phyloP scores from a whole-genome alignment of 2,888 invertebrate genomes.

The Cryptocephalus moraei region DNA sequence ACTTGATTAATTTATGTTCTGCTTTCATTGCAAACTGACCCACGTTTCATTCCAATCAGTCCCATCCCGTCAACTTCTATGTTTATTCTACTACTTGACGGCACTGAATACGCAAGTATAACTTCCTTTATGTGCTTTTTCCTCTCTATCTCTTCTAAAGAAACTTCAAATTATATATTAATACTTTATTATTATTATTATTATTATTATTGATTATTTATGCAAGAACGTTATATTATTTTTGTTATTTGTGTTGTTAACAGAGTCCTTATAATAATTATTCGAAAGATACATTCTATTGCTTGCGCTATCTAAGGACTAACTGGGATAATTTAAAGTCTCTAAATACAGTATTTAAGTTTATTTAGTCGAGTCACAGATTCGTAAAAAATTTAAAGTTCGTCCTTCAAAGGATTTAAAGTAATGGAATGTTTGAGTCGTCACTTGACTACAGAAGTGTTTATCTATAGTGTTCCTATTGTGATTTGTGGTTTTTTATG shows the following conservation, averaged over 20 bases:
- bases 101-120: neutral
- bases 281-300: neutral
- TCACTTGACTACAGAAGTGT: no score
- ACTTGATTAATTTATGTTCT: no score
- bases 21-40: no score
- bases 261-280: neutral
- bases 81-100: no score
- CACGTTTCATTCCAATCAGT: no score
- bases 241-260: neutral
- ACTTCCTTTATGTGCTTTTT: neutral
- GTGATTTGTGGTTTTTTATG: no score
- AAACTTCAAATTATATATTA: neutral
- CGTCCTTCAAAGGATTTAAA: no score
- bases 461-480: no score
- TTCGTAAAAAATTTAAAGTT: slow-evolving; percentile 3
- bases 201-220: neutral
- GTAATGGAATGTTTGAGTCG: no score
- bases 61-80: no score
- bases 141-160: neutral
- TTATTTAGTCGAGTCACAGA: slow-evolving; percentile 7
- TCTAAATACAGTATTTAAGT: no score
- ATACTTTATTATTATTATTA: neutral
- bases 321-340: no score
- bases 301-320: neutral
- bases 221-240: neutral